Conservation (phyloP, 2,113 vertebrate species). For the Cisticola juncidis region DNA sequence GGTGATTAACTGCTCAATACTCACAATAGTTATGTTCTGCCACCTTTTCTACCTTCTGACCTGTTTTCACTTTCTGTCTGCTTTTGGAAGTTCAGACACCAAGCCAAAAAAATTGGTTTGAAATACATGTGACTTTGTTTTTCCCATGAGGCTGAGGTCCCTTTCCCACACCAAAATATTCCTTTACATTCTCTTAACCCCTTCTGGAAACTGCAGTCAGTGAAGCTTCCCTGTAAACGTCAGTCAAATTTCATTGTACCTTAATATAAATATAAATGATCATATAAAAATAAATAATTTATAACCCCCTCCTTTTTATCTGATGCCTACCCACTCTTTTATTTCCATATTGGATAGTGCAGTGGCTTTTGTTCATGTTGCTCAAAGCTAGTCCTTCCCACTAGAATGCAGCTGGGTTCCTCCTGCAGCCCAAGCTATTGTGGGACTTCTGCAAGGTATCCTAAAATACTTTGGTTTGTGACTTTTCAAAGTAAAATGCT, state of each 20-base stretch:
- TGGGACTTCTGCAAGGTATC: neutral
- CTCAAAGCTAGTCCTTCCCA: neutral
- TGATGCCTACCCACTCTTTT: neutral
- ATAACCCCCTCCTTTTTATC: rapidly evolving
- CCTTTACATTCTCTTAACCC: neutral
- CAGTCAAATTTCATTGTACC: neutral
- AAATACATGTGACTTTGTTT: neutral
- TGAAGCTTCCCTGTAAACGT: neutral
- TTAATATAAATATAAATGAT: neutral
- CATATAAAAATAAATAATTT: neutral
- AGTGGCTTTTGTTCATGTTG: neutral
- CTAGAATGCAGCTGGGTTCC: neutral
- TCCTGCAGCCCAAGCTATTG: neutral
- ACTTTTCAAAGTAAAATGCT: neutral
- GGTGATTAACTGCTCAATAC: neutral
- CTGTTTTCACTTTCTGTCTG: neutral
- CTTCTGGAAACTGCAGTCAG: neutral
- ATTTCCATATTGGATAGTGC: neutral
- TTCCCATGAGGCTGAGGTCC: neutral
- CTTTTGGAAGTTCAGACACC: neutral
- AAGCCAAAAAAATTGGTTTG: neutral
- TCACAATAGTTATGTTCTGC: neutral
- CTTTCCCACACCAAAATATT: neutral
- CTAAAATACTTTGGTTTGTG: neutral
- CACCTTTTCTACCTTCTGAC: neutral